These are phyloP conservation scores for Sebastes glaucus DNA, from an alignment of 2,797 vertebrate species.

Conservation along the genomic window DNA sequence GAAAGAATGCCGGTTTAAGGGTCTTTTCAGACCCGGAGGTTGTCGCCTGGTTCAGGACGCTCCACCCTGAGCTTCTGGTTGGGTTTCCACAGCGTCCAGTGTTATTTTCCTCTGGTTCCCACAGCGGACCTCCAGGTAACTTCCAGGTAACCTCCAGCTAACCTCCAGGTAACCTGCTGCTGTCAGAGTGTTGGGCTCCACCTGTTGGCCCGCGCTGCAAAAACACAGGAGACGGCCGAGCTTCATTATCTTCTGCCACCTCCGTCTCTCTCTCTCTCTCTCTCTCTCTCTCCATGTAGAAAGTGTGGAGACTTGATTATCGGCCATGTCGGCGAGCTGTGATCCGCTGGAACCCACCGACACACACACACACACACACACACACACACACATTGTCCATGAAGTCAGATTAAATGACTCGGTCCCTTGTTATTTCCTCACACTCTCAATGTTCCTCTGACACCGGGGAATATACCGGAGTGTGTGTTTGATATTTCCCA, in stretches of 20 bases:
- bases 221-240: conserved; percentile 62
- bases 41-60: no score
- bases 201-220: conserved; percentile 47
- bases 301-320: conserved; percentile 85
- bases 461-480: conserved; percentile 66
- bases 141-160: no score
- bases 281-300: conserved; percentile 13
- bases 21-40: no score
- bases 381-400: conserved; percentile 60
- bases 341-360: conserved; percentile 67
- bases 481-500: conserved; percentile 14
- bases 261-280: conserved; percentile 19
- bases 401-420: conserved; percentile 90
- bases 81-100: no score
- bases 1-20: no score
- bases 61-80: no score
- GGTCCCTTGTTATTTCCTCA: conserved; percentile 84
- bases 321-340: conserved; percentile 81
- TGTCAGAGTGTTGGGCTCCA: conserved; percentile 32
- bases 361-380: background rate
- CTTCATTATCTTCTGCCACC: conserved; percentile 83
- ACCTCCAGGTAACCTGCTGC: no score
- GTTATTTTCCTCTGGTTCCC: no score
- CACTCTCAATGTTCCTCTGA: conserved; percentile 86
- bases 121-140: no score